Percentiles rank a stretch among this genome's conserved stretches.
These are phyloP conservation scores for Neostethus bicornis DNA, from an alignment of 2,797 vertebrate genomes.

Conservation along the genomic window DNA sequence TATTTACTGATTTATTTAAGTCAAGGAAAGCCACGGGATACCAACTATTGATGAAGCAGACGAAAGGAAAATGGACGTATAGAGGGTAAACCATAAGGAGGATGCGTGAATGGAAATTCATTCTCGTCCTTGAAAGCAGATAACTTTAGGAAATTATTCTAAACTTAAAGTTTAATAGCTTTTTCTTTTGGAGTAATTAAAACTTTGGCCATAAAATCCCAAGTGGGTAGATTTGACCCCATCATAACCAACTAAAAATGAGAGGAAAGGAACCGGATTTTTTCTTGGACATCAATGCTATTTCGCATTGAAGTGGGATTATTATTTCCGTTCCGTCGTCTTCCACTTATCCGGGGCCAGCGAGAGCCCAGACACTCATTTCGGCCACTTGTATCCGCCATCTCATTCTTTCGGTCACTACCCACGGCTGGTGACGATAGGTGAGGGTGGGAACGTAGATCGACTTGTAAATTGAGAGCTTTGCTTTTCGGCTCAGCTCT, in stretches of 20 bases:
- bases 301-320: background rate
- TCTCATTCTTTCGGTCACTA: no score
- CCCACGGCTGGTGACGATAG: no score
- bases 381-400: no score
- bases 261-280: background rate
- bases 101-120: background rate
- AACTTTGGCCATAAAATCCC: background rate
- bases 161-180: constrained; percentile 6
- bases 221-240: constrained; percentile 2
- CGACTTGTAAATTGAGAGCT: no score
- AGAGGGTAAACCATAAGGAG: background rate
- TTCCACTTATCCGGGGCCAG: no score
- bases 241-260: background rate
- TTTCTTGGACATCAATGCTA: background rate
- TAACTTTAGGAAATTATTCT: background rate
- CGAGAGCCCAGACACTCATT: no score
- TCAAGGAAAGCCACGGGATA: background rate
- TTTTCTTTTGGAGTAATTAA: background rate
- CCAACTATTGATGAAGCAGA: background rate
- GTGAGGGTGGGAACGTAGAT: no score
- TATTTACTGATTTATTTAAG: constrained; percentile 24
- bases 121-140: background rate
- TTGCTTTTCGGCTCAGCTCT: no score
- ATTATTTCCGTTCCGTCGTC: no score
- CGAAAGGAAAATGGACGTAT: background rate